phyloP scores from a whole-genome alignment of 2,797 vertebrate species.

The Crenuchus spilurus region DNA sequence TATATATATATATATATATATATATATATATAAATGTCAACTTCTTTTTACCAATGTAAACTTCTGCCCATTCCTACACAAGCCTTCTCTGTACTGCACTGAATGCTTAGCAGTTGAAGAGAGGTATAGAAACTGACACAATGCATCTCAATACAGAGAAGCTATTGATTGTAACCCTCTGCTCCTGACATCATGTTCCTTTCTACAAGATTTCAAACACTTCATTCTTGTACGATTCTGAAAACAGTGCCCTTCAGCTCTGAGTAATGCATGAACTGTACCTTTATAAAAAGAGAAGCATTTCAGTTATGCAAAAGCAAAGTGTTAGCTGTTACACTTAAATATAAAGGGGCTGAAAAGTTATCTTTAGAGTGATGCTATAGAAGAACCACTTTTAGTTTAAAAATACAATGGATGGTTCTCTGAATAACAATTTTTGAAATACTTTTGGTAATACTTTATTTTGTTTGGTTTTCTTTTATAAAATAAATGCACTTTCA shows the following conservation, averaged over 20 bases:
- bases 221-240: background rate
- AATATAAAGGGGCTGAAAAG: background rate
- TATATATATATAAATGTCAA: no score
- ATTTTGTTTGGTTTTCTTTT: no score
- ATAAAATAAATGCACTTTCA: no score
- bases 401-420: no score
- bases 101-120: background rate
- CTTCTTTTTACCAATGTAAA: background rate
- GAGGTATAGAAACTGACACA: background rate
- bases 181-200: background rate
- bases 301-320: no score
- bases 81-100: background rate
- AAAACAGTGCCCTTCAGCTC: conserved; percentile 2
- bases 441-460: no score
- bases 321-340: background rate
- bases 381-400: background rate
- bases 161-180: background rate
- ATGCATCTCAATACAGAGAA: background rate
- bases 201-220: background rate
- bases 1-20: no score
- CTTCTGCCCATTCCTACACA: background rate
- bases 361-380: background rate
- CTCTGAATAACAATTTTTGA: no score
- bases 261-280: background rate
- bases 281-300: no score